phyloP scores from a whole-genome alignment of 2,888 invertebrate genomes.

The Aromia moschata region DNA sequence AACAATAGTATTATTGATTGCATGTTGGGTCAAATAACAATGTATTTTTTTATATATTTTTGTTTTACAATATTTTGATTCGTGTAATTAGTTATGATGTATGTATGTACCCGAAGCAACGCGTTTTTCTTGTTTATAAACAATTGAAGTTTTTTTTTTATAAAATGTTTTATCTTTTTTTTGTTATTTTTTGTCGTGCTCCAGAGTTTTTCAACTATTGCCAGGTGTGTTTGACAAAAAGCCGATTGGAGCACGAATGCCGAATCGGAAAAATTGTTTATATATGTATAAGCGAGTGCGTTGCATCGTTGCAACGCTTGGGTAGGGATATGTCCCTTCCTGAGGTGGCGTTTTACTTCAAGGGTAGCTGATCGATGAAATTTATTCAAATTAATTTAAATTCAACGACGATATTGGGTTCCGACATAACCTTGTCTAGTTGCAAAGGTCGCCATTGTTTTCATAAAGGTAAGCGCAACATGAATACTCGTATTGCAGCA shows the following conservation, averaged over 20 bases:
- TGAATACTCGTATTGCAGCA: conserved; percentile 43
- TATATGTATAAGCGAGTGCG: conserved; percentile 48
- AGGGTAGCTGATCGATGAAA: conserved; percentile 50
- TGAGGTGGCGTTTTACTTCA: conserved; percentile 45
- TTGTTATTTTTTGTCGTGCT: conserved; percentile 26
- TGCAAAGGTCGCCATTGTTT: conserved; percentile 55
- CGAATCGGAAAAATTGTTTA: conserved; percentile 32
- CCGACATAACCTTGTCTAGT: conserved; percentile 53
- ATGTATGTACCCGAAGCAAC: no score
- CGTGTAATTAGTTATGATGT: no score
- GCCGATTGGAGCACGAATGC: conserved; percentile 39
- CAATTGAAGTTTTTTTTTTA: no score
- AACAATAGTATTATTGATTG: conserved; percentile 34
- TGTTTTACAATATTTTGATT: no score
- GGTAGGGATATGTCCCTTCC: conserved; percentile 51
- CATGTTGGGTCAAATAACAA: conserved; percentile 42
- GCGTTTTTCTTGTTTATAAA: conserved; percentile 1
- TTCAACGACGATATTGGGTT: conserved; percentile 48
- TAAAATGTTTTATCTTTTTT: conserved; percentile 10
- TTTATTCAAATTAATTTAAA: conserved; percentile 42
- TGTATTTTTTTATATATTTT: no score
- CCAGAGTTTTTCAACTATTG: conserved; percentile 25
- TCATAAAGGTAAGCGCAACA: conserved; percentile 49
- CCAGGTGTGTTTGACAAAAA: conserved; percentile 29
- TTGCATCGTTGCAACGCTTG: conserved; percentile 21